Conservation (phyloP, 2,888 invertebrate species). For the Blastobasis lacticolella region DNA sequence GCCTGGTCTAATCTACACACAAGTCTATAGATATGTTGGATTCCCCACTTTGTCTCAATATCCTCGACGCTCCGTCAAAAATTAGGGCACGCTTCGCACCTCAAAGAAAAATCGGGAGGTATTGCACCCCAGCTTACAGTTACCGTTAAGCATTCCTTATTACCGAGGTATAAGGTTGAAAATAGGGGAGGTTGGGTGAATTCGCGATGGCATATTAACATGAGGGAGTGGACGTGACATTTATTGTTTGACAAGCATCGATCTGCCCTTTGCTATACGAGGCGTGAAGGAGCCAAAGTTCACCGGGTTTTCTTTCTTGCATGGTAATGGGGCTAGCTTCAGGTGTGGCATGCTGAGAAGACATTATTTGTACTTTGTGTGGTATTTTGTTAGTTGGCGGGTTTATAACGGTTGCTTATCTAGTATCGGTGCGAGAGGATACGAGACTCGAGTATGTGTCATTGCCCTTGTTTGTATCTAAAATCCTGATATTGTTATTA, state of each 20-base stretch:
- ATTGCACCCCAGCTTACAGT: slow-evolving; percentile 17
- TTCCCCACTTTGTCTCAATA: slow-evolving; percentile 40
- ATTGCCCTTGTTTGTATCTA: too few relatives aligned
- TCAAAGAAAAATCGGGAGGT: slow-evolving; percentile 60
- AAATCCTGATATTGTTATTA: too few relatives aligned
- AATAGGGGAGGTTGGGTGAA: slow-evolving; percentile 12
- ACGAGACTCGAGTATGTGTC: too few relatives aligned
- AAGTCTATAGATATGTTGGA: too few relatives aligned
- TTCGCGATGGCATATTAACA: slow-evolving; percentile 38
- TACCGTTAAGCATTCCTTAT: slow-evolving; percentile 23
- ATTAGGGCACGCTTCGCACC: slow-evolving; percentile 67
- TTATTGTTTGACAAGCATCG: slow-evolving; percentile 74
- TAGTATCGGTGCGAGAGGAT: too few relatives aligned
- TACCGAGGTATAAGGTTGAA: slow-evolving; percentile 14
- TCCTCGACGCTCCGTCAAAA: slow-evolving; percentile 48
- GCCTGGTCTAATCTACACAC: too few relatives aligned
- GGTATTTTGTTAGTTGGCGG: too few relatives aligned
- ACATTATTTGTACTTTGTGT: not conserved
- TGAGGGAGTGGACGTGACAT: slow-evolving; percentile 73
- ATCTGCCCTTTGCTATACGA: slow-evolving; percentile 70
- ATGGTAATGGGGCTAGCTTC: not conserved
- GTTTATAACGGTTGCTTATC: too few relatives aligned
- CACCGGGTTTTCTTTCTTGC: slow-evolving; percentile 29
- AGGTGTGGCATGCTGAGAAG: not conserved
- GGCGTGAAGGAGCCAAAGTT: slow-evolving; percentile 61